A percentile compares a stretch with the other conserved stretches of the same genome.
phyloP scores from a whole-genome alignment of 2,113 vertebrate species.

The Gnathonemus echidnorhynchus region DNA sequence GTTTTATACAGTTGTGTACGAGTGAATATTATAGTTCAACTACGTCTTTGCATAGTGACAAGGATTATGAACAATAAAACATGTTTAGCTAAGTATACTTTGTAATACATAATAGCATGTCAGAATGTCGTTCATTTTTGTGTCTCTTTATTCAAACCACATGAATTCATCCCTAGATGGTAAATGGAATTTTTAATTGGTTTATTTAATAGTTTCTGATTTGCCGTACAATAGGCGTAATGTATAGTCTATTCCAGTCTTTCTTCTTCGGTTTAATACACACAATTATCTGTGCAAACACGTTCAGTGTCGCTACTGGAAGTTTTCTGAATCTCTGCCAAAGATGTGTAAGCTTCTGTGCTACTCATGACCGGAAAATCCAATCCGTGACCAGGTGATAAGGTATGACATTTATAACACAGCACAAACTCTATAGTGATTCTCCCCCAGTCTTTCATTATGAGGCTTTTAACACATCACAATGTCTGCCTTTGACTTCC shows the following conservation, averaged over 20 bases:
- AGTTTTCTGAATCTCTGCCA: neutral
- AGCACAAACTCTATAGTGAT: neutral
- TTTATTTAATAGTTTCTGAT: neutral
- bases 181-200: neutral
- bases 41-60: neutral
- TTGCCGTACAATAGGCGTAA: neutral
- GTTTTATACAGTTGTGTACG: neutral
- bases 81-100: neutral
- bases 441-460: neutral
- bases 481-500: neutral
- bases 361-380: neutral
- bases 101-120: neutral
- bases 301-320: neutral
- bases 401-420: neutral
- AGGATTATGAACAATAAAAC: neutral
- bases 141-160: neutral
- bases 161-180: neutral
- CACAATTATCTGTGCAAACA: neutral
- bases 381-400: neutral
- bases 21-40: neutral
- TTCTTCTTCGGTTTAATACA: neutral
- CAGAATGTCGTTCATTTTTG: neutral
- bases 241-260: neutral
- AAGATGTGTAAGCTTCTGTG: neutral
- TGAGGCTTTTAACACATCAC: neutral